Base-by-base conservation (phyloP, 2,888 invertebrate genomes). In the Ernsta delagoae region DNA sequence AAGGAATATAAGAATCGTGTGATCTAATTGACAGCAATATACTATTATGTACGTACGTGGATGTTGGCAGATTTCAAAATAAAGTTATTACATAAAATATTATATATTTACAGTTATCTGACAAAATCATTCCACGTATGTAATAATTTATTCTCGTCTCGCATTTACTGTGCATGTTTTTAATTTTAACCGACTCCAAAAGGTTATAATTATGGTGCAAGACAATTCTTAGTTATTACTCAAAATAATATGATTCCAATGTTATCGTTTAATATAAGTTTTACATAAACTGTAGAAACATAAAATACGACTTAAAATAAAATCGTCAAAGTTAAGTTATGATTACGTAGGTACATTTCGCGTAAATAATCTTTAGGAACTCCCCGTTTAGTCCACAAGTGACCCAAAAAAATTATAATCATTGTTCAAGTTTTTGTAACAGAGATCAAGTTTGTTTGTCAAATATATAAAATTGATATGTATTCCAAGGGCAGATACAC, bases 41-140 rank as follows among this genome's bases (percentile, higher is more conserved):
- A 83, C 84, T 87, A 87, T 90, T 87, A 90, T 84, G 39, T 68
- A 68, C 68, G 68, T 59, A 90, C 92, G 91, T 89, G 92, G 92
- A 87, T 86, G 80, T 84, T 87, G 85, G 82, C 89, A 90, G 87
- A 88, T 85, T 86, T 84, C 71, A 84, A 89, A 77, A 88, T 86
- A 88, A 89, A 86, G 88, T 86, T 87, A 89, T 89, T 89, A 91
- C 87, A 88, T 86, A 88, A 88, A 89, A 88, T 82, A 80, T 88
- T 84, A 83, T 86, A 83, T 92, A 92, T 93, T 91, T 93, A 93
- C 92, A 93, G 88, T 88, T 87, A 85, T 86, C 89, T 89, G 90
- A 83, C 87, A 88, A 87, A 84, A 83, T 80, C 77, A 83, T 83
- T 82, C 84, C 89, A 91, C 91, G 90, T 82, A 86, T 89, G 82